These are phyloP conservation scores for Brienomyrus brachyistius DNA, from an alignment of 2,113 vertebrate species.

Conservation along the genomic window DNA sequence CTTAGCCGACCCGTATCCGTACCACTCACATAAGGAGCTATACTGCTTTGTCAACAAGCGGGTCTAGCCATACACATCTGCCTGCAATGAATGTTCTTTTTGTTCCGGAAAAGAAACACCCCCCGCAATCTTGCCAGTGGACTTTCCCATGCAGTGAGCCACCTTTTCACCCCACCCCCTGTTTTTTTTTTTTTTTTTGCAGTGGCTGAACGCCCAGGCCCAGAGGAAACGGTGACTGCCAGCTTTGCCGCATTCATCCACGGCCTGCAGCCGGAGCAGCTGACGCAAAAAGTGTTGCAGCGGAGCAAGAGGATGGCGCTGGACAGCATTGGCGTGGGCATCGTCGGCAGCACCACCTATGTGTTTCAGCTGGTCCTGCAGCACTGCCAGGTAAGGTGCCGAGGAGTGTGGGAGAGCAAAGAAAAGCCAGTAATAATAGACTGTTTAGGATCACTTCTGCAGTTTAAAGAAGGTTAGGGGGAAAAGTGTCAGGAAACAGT, in stretches of 20 bases:
- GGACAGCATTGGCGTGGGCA: conserved; percentile 78
- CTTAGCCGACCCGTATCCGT: background rate
- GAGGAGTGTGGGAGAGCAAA: background rate
- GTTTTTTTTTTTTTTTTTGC: background rate
- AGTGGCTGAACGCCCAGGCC: conserved; percentile 52
- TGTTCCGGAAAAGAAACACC: background rate
- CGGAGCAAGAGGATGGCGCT: conserved; percentile 85
- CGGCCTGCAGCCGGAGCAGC: conserved; percentile 53
- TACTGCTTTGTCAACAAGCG: background rate
- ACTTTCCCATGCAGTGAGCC: background rate
- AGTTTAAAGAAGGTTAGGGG: background rate
- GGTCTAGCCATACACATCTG: background rate
- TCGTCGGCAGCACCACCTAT: conserved; percentile 71
- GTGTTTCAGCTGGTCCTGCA: conserved; percentile 69
- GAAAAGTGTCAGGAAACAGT: background rate
- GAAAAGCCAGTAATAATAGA: background rate
- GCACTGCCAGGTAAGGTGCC: conserved; percentile 69
- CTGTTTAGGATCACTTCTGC: background rate
- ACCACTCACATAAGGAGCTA: background rate
- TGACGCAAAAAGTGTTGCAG: conserved; percentile 56
- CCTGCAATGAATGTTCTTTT: background rate
- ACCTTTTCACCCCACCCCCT: background rate
- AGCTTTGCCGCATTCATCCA: conserved; percentile 76
- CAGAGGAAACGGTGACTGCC: conserved; percentile 67
- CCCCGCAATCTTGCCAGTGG: background rate